Conservation (phyloP, 2,797 vertebrate species). For the Serranus cabrilla region DNA sequence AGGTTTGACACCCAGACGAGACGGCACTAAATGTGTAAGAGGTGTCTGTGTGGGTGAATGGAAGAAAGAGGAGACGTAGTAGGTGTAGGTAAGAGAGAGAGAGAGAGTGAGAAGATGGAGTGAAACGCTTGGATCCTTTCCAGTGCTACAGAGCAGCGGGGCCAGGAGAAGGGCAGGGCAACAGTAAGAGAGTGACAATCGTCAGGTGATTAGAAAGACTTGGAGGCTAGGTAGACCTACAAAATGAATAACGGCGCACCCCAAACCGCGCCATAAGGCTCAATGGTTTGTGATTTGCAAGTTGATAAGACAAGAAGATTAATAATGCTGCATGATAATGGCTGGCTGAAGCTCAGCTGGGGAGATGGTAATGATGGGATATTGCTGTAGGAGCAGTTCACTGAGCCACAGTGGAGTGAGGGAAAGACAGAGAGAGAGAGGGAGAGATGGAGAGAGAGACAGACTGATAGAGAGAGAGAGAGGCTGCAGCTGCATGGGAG, state of each 20-base stretch:
- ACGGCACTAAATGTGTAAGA: not conserved
- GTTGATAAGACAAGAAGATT: slow-evolving; percentile 99
- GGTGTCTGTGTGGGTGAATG: slow-evolving; percentile 5
- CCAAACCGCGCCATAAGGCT: slow-evolving; percentile 99
- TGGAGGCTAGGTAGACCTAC: slow-evolving; percentile 99
- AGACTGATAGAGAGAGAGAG: slow-evolving; percentile 86
- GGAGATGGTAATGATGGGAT: slow-evolving; percentile 99
- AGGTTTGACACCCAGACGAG: not conserved
- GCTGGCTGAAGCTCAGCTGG: slow-evolving; percentile 99
- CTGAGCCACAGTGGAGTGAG: slow-evolving; percentile 91
- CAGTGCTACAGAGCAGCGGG: slow-evolving; percentile 79
- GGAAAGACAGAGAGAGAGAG: slow-evolving; percentile 77
- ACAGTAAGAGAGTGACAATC: slow-evolving; percentile 96
- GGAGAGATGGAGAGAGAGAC: slow-evolving; percentile 61
- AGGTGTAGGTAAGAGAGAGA: slow-evolving; percentile 12
- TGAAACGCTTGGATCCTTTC: slow-evolving; percentile 60
- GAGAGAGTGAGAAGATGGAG: slow-evolving; percentile 30
- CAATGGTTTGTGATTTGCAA: slow-evolving; percentile 99
- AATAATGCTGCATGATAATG: slow-evolving; percentile 99
- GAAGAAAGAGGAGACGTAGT: not conserved
- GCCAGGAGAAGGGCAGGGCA: slow-evolving; percentile 91
- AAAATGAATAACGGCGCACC: slow-evolving; percentile 99
- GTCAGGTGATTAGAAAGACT: slow-evolving; percentile 99
- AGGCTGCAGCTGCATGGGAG: slow-evolving; percentile 81
- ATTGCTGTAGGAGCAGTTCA: slow-evolving; percentile 99